Conservation (phyloP, 2,113 vertebrate species). For the Dicrurus megarhynchus region DNA sequence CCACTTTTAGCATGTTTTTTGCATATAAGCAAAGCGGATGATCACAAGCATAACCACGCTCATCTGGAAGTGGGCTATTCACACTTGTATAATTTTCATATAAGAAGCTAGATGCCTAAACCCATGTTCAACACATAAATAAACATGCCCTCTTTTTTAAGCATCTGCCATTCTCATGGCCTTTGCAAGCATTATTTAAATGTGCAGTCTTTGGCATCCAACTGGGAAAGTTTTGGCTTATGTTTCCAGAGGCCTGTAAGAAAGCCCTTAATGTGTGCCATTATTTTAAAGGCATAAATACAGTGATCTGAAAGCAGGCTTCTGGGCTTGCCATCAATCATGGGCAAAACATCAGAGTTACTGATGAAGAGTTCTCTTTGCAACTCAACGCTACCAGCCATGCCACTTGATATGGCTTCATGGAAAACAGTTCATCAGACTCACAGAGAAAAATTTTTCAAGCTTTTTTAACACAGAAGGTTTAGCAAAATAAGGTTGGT, state of each 20-base stretch:
- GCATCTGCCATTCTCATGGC: slow-evolving; percentile 3
- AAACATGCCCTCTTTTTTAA: slow-evolving; percentile 32
- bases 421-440: neutral
- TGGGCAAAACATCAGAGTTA: neutral
- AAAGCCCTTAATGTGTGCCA: neutral
- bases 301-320: neutral
- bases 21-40: neutral
- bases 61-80: slow-evolving; percentile 10
- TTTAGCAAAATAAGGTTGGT: neutral
- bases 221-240: neutral
- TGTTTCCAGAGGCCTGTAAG: neutral
- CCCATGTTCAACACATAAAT: slow-evolving; percentile 6
- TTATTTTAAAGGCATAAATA: neutral
- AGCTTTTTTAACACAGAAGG: neutral
- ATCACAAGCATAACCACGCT: neutral
- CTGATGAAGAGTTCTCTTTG: neutral
- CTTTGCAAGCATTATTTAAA: neutral
- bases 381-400: neutral
- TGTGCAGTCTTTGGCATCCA: neutral
- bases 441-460: neutral
- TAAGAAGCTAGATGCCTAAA: slow-evolving; percentile 4
- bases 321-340: neutral
- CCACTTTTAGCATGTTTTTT: neutral
- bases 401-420: neutral
- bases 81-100: slow-evolving; percentile 8